Evolutionary conservation across 2,888 invertebrate species (phyloP), one percentile per base, ranked within the genome.

Genomic region (Acrobasis suavella): DNA sequence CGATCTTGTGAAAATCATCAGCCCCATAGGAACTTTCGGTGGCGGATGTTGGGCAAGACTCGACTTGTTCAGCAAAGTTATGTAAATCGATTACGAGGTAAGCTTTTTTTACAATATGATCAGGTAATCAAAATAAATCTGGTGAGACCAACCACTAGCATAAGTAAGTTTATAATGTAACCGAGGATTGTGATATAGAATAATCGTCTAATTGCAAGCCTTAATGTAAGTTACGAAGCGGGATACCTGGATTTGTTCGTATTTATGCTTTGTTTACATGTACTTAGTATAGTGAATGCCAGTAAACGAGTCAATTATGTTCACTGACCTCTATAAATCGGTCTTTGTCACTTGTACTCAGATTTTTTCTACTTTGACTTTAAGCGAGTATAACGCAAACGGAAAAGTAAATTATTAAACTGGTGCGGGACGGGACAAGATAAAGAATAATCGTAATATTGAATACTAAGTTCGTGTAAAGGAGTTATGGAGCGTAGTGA

Each of bases 131-230:
- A 17, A 56, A 42, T 56, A 42, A 42, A 56, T 56, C 42, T 42
- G 49, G 70, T 67, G 62, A 69, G 68, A 70, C 73, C 75, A 77
- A 80, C 79, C 76, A 60, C 70, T 76, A 78, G 74, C 60, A 63
- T 80, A 80, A 82, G 78, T 72, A 76, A 22, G 1, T 22, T 22
- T 75, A 78, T 42, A 56, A 15, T 74, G 72, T 78, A 74, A 70
- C 71, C 72, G 72, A 82, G 83, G 85, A 87, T 84, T 87, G 87
- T 87, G 87, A 87, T 87, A 86, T 86, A 85, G 81, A 79, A 77
- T 86, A 83, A 85, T 83, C 78, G 67, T 83, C 77, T 75, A 77
- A 82, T 86, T 77, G 65, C 77, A 75, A 78, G 71, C 76, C 77
- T 75, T 74, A 61, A 63, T 63, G 50, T 59, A 16, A 52, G 16